phyloP scores from a whole-genome alignment of 2,888 invertebrate genomes.

The Nycteola revayana region DNA sequence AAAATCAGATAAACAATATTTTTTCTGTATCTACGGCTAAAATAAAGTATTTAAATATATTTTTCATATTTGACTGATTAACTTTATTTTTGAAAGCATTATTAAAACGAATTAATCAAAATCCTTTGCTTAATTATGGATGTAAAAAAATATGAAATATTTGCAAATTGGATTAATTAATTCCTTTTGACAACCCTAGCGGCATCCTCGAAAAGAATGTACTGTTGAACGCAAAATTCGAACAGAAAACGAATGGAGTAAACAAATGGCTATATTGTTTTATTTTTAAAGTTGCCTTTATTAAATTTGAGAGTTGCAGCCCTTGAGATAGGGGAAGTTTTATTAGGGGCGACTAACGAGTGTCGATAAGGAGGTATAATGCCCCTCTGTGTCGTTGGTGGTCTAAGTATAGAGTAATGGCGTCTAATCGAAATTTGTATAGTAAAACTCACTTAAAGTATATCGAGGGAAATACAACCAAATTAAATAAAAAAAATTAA shows the following conservation, averaged over 20 bases:
- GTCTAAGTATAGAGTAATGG: conserved; percentile 19
- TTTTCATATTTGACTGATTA: too few species aligned
- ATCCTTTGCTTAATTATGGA: too few species aligned
- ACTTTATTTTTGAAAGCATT: too few species aligned
- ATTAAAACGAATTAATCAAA: too few species aligned
- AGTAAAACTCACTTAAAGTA: too few species aligned
- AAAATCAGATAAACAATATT: too few species aligned
- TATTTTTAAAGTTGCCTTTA: conserved; percentile 75
- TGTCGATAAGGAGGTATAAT: conserved; percentile 75
- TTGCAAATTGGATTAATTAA: background rate
- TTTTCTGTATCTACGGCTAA: too few species aligned
- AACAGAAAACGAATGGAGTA: conserved; percentile 1
- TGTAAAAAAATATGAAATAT: too few species aligned
- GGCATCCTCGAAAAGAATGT: background rate
- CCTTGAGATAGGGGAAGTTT: conserved; percentile 73
- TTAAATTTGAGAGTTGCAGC: conserved; percentile 74
- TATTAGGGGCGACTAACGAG: conserved; percentile 79
- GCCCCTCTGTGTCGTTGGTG: conserved; percentile 51
- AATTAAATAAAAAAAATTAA: too few species aligned
- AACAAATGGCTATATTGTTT: conserved; percentile 54
- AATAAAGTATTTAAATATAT: too few species aligned
- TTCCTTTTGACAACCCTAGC: background rate
- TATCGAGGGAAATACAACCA: too few species aligned
- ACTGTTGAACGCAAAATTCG: background rate
- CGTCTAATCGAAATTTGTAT: too few species aligned